Base-by-base conservation (phyloP, 2,888 invertebrate species). In the Ophonus ardosiacus region DNA sequence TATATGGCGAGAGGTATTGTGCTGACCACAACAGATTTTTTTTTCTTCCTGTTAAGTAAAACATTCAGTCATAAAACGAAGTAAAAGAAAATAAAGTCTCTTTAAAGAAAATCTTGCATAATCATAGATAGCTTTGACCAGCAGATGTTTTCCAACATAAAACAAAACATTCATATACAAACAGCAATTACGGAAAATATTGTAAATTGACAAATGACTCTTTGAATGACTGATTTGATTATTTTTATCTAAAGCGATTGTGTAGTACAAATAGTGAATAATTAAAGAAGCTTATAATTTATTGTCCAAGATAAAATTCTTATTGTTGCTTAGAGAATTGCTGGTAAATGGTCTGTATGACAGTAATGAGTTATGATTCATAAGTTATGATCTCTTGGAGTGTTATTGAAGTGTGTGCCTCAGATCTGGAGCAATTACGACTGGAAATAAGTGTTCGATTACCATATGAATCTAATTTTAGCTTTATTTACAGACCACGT, bases 391-490 rank as follows among this genome's bases (percentile, higher is more conserved):
- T 68, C 68, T 38, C n/a, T 68, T 13, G 68, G 68, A 24, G 68
- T 38, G 31, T 31, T 68, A 68, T 68, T 24, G 38, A 31, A 68
- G 68, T 68, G 13, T 68, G 31, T 68, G 68, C 38, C 24, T 15
- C 68, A 68, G 38, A 68, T 68, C 68, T 68, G 38, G 68, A 38
- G 68, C 38, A 68, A 68, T 68, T 68, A 68, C 68, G 7, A 15
- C 68, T 68, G 68, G 38, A 38, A 38, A 38, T 68, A 68, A 13
- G 68, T 68, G 68, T 68, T 38, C 31, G 38, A 68, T 68, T 68
- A 68, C 38, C 68, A 68, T 68, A 68, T 7, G 68, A 68, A 68
- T 68, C 68, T 68, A 68, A 68, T 68, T 68, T 68, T n/a, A 68
- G 24, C n/a, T 38, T 31, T 68, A 68, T 68, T 68, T 68, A 68